Evolutionary conservation across 2,113 vertebrate species (phyloP).

Genomic region (Anhinga anhinga): DNA sequence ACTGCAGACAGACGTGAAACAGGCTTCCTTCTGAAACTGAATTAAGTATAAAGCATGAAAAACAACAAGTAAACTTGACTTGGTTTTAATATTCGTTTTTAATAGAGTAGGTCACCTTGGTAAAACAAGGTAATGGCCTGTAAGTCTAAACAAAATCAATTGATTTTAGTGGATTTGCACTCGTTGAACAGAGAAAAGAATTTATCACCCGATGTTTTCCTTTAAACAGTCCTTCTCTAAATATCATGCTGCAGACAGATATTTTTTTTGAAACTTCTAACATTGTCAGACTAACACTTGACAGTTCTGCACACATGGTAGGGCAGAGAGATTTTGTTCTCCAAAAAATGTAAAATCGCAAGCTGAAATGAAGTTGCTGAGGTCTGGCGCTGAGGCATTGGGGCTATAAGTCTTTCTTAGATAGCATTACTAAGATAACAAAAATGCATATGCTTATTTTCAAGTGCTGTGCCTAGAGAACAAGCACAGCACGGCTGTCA

Average conservation of each 20-base stretch:
- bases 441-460: not conserved
- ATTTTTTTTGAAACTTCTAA: not conserved
- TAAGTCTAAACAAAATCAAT: not conserved
- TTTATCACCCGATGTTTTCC: not conserved
- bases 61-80: not conserved
- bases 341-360: not conserved
- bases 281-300: not conserved
- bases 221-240: not conserved
- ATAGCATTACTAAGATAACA: slow-evolving; percentile 29
- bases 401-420: not conserved
- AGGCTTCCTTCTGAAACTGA: not conserved
- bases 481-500: slow-evolving; percentile 9
- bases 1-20: not conserved
- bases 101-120: not conserved
- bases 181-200: not conserved
- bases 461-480: not conserved
- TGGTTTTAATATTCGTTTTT: not conserved
- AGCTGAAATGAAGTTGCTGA: not conserved
- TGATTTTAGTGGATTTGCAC: not conserved
- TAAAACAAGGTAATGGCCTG: not conserved
- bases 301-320: not conserved
- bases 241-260: not conserved
- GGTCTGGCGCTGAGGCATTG: not conserved
- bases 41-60: not conserved
- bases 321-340: not conserved